These are phyloP conservation scores for Thalassoma bifasciatum DNA, from an alignment of 2,113 vertebrate genomes.

Conservation along the genomic window DNA sequence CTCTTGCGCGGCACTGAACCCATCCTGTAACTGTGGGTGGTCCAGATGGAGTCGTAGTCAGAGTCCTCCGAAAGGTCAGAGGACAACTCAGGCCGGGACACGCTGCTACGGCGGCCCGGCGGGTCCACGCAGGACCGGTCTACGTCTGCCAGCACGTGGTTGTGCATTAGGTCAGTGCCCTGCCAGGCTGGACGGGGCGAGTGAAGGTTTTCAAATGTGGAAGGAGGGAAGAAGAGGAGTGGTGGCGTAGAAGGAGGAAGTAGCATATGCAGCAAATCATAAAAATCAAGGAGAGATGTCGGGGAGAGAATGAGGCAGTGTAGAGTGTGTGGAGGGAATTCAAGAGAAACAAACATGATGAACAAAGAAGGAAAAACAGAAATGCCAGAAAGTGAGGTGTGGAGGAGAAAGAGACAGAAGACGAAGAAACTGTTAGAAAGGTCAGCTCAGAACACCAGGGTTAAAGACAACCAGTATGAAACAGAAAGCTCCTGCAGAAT, in stretches of 20 bases:
- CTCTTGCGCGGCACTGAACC: constrained; percentile 98
- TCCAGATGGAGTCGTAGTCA: constrained; percentile 99
- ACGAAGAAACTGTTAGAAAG: constrained; percentile 80
- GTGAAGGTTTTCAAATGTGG: constrained; percentile 68
- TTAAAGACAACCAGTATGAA: constrained; percentile 66
- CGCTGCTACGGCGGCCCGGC: constrained; percentile 96
- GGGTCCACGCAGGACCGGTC: constrained; percentile 96
- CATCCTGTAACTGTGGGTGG: constrained; percentile 99
- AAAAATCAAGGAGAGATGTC: constrained; percentile 41
- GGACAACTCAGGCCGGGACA: constrained; percentile 93
- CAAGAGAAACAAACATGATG: constrained; percentile 1
- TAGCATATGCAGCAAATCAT: constrained; percentile 43
- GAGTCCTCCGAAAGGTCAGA: constrained; percentile 99
- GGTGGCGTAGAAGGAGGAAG: constrained; percentile 71
- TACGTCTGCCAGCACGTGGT: constrained; percentile 97
- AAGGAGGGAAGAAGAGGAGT: constrained; percentile 31
- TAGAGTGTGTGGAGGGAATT: constrained; percentile 22
- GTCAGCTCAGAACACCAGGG: constrained; percentile 62
- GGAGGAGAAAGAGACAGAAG: constrained; percentile 74
- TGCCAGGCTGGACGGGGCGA: constrained; percentile 93
- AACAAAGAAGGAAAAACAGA: constrained; percentile 35
- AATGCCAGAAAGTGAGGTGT: constrained; percentile 67
- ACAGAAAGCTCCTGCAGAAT: constrained; percentile 1
- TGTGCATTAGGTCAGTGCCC: constrained; percentile 99
- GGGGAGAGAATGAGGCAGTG: constrained; percentile 15